Conservation (phyloP, 2,113 vertebrate genomes). For the Nothobranchius kuhntae region DNA sequence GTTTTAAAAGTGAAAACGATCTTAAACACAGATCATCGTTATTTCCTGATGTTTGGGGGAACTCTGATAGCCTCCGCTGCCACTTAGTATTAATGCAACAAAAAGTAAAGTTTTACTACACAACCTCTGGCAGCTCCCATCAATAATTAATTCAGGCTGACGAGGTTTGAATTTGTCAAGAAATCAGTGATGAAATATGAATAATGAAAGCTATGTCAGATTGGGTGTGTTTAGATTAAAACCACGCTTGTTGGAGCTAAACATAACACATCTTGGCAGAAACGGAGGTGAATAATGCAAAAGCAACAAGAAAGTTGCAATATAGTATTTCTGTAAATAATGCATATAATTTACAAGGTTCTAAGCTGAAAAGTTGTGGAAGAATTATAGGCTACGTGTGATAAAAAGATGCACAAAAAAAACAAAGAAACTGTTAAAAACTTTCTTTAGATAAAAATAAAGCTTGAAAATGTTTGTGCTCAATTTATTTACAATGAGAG, state of each 20-base stretch:
- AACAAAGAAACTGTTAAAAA: too few relatives aligned
- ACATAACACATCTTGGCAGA: slow-evolving; percentile 33
- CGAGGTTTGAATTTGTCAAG: slow-evolving; percentile 50
- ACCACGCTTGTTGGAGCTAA: slow-evolving; percentile 25
- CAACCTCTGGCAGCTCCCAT: slow-evolving; percentile 37
- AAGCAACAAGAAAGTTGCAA: neutral
- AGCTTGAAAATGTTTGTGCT: too few relatives aligned
- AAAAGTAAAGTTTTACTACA: slow-evolving; percentile 43
- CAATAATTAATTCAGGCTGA: slow-evolving; percentile 60
- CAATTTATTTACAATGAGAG: too few relatives aligned
- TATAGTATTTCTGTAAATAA: slow-evolving; percentile 20
- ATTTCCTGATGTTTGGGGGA: slow-evolving; percentile 5
- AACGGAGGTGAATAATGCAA: slow-evolving; percentile 12
- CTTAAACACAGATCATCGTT: slow-evolving; percentile 54
- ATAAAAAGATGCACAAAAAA: neutral
- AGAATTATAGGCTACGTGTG: slow-evolving; percentile 21
- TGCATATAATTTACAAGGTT: slow-evolving; percentile 26
- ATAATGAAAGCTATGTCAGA: slow-evolving; percentile 41
- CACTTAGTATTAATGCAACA: slow-evolving; percentile 36
- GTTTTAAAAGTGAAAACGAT: slow-evolving; percentile 20
- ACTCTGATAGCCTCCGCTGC: slow-evolving; percentile 16
- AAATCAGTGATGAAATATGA: slow-evolving; percentile 56
- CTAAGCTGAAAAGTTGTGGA: neutral
- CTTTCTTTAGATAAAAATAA: too few relatives aligned
- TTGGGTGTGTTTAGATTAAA: slow-evolving; percentile 1